Evolutionary conservation across 2,888 invertebrate species (phyloP).

Genomic region (Drosophila emarginata): DNA sequence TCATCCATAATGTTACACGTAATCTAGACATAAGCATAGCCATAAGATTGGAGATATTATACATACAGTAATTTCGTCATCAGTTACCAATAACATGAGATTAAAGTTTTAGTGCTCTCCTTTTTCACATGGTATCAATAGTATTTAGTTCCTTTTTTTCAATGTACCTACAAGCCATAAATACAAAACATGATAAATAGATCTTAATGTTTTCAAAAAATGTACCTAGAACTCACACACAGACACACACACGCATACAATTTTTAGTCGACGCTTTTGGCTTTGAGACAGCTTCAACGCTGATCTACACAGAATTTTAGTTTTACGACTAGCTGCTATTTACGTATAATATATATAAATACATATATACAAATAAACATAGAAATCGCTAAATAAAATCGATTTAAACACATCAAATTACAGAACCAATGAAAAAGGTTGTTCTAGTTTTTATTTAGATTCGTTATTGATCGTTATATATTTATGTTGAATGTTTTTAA

Average conservation of each 20-base stretch:
- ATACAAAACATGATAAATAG: slow-evolving; percentile 32
- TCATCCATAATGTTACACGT: slow-evolving; percentile 52
- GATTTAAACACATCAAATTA: slow-evolving; percentile 37
- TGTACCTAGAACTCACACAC: slow-evolving; percentile 54
- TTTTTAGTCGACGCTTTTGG: slow-evolving; percentile 28
- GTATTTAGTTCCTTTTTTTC: slow-evolving; percentile 41
- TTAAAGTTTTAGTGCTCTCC: slow-evolving; percentile 37
- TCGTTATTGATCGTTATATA: not conserved
- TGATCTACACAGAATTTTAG: slow-evolving; percentile 37
- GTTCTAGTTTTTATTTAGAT: not conserved
- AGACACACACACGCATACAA: slow-evolving; percentile 18
- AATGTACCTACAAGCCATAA: slow-evolving; percentile 41
- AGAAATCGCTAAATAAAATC: slow-evolving; percentile 61
- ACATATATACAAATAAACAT: slow-evolving; percentile 28
- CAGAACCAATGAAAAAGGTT: not conserved
- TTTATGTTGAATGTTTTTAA: not conserved
- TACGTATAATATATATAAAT: slow-evolving; percentile 26
- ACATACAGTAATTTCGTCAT: slow-evolving; percentile 22
- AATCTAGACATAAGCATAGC: slow-evolving; percentile 70
- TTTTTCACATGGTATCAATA: slow-evolving; percentile 23
- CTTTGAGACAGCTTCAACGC: slow-evolving; percentile 39
- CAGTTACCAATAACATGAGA: slow-evolving; percentile 35
- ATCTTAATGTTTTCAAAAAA: slow-evolving; percentile 53
- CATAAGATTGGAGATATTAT: slow-evolving; percentile 48
- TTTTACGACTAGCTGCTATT: slow-evolving; percentile 36